Evolutionary conservation across 2,888 invertebrate genomes (phyloP).

Genomic region (Polymixis flavicincta): DNA sequence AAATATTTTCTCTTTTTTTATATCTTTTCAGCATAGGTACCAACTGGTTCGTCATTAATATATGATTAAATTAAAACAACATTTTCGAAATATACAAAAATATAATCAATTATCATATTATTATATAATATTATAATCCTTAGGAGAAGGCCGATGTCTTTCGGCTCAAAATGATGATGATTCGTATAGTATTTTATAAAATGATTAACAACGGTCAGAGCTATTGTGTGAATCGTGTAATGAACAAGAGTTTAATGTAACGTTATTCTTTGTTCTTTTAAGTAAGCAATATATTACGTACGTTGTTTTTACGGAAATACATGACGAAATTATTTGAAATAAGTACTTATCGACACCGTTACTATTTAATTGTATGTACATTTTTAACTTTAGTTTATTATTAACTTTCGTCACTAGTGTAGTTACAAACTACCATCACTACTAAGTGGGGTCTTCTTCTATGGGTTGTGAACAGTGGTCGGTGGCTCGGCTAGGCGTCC

Average conservation of each 20-base stretch:
- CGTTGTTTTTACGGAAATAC: background rate
- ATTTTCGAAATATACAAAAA: conserved; percentile 29
- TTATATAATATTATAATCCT: too few species aligned
- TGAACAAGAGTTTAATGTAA: background rate
- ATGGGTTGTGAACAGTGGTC: conserved; percentile 75
- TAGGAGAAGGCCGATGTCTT: too few species aligned
- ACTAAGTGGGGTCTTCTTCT: conserved; percentile 85
- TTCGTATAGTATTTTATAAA: background rate
- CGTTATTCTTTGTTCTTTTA: background rate
- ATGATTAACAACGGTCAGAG: background rate
- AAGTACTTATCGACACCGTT: background rate
- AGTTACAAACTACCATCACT: conserved; percentile 43
- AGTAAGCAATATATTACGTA: background rate
- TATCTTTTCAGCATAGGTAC: background rate
- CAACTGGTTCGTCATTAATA: background rate
- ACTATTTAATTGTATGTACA: conserved; percentile 22
- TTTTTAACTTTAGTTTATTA: conserved; percentile 19
- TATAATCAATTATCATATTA: background rate
- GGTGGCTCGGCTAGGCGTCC: conserved; percentile 84
- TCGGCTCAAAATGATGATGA: background rate
- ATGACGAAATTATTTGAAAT: background rate
- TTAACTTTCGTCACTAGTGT: conserved; percentile 72
- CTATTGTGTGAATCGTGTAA: background rate
- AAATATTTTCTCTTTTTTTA: too few species aligned
- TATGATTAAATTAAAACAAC: conserved; percentile 7